Conservation (phyloP, 2,113 vertebrate genomes). For the Cinclus cinclus region DNA sequence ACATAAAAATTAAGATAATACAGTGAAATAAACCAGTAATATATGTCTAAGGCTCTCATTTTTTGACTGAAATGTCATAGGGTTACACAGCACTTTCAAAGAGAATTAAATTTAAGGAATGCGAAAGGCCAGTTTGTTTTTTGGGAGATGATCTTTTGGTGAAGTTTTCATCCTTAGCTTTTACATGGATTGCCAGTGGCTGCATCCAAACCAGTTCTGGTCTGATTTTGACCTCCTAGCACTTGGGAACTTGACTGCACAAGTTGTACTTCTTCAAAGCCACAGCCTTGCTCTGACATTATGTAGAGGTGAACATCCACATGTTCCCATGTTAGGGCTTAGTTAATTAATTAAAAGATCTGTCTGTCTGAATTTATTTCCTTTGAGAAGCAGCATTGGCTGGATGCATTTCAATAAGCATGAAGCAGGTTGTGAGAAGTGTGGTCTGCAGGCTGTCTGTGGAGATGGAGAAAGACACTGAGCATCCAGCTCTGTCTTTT, state of each 20-base stretch:
- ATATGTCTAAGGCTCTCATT: background rate
- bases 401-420: background rate
- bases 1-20: background rate
- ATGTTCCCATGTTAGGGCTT: rapidly evolving
- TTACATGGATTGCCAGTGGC: background rate
- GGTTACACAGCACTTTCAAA: background rate
- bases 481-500: background rate
- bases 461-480: background rate
- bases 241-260: background rate
- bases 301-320: background rate
- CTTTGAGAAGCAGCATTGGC: background rate
- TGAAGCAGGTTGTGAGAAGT: background rate
- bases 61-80: background rate
- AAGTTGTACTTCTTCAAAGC: background rate
- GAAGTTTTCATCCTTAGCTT: background rate
- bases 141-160: background rate
- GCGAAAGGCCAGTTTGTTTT: background rate
- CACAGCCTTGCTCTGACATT: background rate
- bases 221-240: background rate
- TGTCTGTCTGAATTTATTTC: background rate
- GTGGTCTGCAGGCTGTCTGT: background rate
- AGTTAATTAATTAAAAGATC: background rate
- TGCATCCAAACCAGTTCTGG: background rate
- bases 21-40: background rate
- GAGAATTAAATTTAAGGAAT: background rate